Evolutionary conservation across 2,113 vertebrate genomes (phyloP).

Genomic region (Artemisiospiza belli): DNA sequence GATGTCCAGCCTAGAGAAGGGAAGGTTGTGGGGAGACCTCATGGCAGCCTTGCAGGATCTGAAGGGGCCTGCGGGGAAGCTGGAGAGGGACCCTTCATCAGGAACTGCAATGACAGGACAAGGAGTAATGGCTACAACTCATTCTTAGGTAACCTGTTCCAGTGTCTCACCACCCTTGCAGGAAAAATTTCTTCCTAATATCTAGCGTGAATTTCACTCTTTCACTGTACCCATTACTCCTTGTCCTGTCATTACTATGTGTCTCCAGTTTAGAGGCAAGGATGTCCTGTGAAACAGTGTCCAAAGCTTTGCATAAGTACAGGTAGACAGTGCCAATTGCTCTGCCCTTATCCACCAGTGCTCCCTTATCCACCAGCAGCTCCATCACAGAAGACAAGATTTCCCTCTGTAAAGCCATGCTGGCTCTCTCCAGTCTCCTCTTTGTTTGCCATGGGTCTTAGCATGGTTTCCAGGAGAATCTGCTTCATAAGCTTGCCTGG

Average conservation of each 20-base stretch:
- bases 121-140: not conserved
- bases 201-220: not conserved
- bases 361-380: not conserved
- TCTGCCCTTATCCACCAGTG: not conserved
- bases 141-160: not conserved
- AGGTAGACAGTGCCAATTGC: not conserved
- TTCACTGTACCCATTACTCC: not conserved
- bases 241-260: not conserved
- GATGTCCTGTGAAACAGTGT: too few species aligned
- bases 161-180: not conserved
- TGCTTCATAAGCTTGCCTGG: not conserved
- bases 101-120: not conserved
- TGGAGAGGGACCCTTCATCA: too few species aligned
- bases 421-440: not conserved
- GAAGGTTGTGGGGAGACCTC: too few species aligned
- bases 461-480: not conserved
- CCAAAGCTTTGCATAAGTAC: not conserved
- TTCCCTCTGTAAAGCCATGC: not conserved
- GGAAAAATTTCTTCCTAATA: not conserved
- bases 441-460: not conserved
- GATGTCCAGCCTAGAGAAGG: too few species aligned
- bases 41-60: too few species aligned
- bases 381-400: not conserved
- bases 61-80: too few species aligned
- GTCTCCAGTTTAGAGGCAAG: not conserved